Evolutionary conservation across 2,888 invertebrate genomes (phyloP).

Genomic region (Caenorhabditis macrosperma): DNA sequence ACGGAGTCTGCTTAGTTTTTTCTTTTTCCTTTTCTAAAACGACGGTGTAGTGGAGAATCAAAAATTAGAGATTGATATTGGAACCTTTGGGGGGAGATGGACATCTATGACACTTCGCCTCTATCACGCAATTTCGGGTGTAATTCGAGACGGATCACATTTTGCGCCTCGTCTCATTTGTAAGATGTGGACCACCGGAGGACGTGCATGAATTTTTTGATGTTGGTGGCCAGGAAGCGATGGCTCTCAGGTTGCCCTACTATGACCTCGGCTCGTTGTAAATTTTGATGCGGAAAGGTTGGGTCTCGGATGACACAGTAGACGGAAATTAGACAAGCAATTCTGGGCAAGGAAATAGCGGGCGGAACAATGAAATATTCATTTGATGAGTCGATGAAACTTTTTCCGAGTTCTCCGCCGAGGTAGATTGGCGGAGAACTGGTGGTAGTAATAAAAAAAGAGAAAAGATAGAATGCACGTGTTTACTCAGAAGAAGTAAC

Average conservation of each 20-base stretch:
- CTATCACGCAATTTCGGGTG: constrained; percentile 53
- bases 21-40: too few relatives aligned
- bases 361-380: constrained; percentile 23
- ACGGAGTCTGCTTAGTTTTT: constrained; percentile 16
- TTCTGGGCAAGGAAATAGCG: background rate
- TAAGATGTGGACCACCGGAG: too few relatives aligned
- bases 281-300: constrained; percentile 46
- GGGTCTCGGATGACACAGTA: constrained; percentile 46
- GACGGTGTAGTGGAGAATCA: constrained; percentile 4
- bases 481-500: constrained; percentile 46
- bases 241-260: constrained; percentile 53
- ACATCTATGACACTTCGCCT: constrained; percentile 13
- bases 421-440: background rate
- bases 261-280: constrained; percentile 42
- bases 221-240: constrained; percentile 38
- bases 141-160: constrained; percentile 54
- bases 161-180: constrained; percentile 20
- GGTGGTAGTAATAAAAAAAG: background rate
- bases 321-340: background rate
- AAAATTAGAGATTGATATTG: constrained; percentile 44
- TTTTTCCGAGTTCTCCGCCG: background rate
- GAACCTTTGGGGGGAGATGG: constrained; percentile 7
- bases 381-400: constrained; percentile 21
- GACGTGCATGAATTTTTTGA: constrained; percentile 31
- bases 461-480: constrained; percentile 8